Conservation (phyloP, 2,797 vertebrate species). For the Masticophis lateralis region DNA sequence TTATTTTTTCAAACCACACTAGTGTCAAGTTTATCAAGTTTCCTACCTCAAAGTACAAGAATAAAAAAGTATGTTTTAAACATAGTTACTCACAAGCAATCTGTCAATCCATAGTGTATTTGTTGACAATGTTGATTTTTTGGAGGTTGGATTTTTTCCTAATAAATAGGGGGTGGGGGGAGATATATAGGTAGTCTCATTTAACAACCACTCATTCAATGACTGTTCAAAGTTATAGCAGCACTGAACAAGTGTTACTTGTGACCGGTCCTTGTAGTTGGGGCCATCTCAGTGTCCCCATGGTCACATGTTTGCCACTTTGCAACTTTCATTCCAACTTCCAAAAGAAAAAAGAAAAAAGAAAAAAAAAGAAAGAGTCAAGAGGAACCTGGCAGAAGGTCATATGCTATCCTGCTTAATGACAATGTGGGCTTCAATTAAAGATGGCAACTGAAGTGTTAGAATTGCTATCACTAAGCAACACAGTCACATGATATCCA, state of each 20-base stretch:
- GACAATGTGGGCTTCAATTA: background rate
- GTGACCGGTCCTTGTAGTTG: background rate
- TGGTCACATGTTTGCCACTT: background rate
- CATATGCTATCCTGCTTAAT: background rate
- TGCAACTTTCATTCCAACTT: background rate
- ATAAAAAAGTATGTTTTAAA: background rate
- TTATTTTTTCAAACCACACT: background rate
- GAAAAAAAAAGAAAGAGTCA: background rate
- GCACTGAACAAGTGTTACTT: background rate
- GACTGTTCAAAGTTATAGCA: background rate
- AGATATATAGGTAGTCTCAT: background rate
- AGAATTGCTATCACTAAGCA: background rate
- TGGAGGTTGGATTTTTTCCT: too few relatives aligned
- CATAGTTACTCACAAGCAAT: background rate
- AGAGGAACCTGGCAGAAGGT: background rate
- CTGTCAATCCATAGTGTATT: background rate
- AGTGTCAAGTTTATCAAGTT: background rate
- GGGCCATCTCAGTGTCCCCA: background rate
- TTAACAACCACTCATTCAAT: background rate
- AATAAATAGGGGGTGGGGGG: background rate
- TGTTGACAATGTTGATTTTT: background rate
- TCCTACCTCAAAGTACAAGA: background rate
- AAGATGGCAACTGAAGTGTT: background rate
- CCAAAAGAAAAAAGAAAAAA: background rate
- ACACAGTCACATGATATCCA: background rate